These are phyloP conservation scores for Kryphioiulus occultus DNA, from an alignment of 2,888 invertebrate genomes.

Conservation along the genomic window DNA sequence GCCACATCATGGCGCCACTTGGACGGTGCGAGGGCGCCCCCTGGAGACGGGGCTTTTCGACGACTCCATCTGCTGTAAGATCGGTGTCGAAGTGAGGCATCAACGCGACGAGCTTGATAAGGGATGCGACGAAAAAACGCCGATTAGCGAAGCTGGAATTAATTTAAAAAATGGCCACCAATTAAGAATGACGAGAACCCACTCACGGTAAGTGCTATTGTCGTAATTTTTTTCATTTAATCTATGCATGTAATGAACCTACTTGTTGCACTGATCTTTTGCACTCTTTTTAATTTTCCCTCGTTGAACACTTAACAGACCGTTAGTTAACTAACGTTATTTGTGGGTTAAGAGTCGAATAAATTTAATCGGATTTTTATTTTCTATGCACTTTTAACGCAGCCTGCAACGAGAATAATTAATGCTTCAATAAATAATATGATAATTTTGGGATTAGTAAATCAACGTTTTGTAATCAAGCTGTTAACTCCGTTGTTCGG, in stretches of 20 bases:
- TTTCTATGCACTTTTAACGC: no score
- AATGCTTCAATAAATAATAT: no score
- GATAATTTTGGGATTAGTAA: no score
- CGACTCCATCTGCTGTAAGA: background rate
- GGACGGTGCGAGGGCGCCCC: background rate
- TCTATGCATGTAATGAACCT: no score
- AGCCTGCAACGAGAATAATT: no score
- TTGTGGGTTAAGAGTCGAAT: no score
- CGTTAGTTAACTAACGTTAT: background rate
- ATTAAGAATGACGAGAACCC: background rate
- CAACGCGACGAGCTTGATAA: background rate
- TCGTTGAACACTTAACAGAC: background rate
- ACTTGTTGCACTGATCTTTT: background rate
- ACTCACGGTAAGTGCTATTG: background rate
- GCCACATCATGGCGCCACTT: no score
- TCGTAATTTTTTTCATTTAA: background rate
- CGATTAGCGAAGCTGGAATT: background rate
- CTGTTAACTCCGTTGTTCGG: no score
- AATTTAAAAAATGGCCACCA: background rate
- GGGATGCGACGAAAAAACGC: background rate
- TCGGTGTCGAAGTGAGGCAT: background rate
- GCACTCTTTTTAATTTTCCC: background rate
- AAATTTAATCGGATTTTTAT: no score
- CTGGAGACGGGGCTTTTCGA: background rate
- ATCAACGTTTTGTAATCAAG: no score